Conservation (phyloP, 2,888 invertebrate genomes). For the Meandrusa payeni region DNA sequence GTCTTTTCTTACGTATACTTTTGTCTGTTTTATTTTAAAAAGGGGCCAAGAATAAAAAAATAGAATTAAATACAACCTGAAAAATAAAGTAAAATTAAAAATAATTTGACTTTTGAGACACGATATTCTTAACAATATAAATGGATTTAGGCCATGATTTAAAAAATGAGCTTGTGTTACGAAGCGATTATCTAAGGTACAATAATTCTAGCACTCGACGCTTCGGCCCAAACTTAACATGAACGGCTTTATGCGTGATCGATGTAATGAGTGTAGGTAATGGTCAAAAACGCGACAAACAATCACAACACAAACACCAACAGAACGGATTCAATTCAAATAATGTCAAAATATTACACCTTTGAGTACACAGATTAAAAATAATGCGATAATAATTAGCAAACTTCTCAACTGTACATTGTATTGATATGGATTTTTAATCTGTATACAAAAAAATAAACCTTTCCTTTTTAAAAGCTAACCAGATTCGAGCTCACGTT, state of each 20-base stretch:
- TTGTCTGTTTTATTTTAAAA: slow-evolving; percentile 14
- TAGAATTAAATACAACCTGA: slow-evolving; percentile 19
- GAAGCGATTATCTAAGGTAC: slow-evolving; percentile 9
- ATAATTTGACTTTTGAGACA: slow-evolving; percentile 23
- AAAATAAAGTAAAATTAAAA: slow-evolving; percentile 8
- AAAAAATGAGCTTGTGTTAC: slow-evolving; percentile 13
- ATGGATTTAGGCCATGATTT: slow-evolving; percentile 20
- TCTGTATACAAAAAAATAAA: slow-evolving; percentile 13
- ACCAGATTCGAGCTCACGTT: slow-evolving; percentile 49
- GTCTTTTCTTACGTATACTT: slow-evolving; percentile 18
- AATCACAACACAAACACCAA: slow-evolving; percentile 19
- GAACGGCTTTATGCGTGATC: slow-evolving; percentile 12
- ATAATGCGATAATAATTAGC: slow-evolving; percentile 4
- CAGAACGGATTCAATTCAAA: background rate
- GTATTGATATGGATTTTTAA: slow-evolving; percentile 2
- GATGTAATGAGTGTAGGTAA: slow-evolving; percentile 6
- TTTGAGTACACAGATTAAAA: slow-evolving; percentile 17
- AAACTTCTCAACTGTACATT: background rate
- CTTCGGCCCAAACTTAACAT: slow-evolving; percentile 1
- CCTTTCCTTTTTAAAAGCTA: slow-evolving; percentile 26
- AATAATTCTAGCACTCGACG: slow-evolving; percentile 13
- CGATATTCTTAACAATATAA: slow-evolving; percentile 19
- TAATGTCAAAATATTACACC: slow-evolving; percentile 3
- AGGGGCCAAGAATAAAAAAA: slow-evolving; percentile 6
- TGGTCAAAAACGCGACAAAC: slow-evolving; percentile 13